Evolutionary conservation across 2,797 vertebrate species (phyloP).

Genomic region (Psittacula derbiana): DNA sequence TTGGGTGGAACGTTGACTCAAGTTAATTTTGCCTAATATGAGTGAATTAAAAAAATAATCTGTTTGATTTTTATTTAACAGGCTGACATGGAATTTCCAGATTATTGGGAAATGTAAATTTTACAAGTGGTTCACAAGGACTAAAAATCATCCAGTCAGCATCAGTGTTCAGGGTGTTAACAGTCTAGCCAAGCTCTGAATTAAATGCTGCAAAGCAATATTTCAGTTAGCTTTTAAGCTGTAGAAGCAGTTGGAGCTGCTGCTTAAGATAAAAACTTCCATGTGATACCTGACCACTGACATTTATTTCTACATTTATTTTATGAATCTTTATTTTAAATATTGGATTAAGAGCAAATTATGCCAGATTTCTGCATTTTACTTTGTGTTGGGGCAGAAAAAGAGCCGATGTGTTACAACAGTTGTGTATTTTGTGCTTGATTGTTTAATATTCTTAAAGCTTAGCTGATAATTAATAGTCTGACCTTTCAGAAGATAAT

Average conservation of each 20-base stretch:
- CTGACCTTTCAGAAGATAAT: conserved; percentile 44
- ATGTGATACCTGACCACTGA: not conserved
- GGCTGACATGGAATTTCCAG: not conserved
- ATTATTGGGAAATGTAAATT: not conserved
- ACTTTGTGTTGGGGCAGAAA: not conserved
- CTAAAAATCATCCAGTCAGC: not conserved
- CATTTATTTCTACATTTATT: not conserved
- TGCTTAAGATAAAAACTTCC: not conserved
- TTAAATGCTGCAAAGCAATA: conserved; percentile 21
- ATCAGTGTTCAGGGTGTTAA: not conserved
- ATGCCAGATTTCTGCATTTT: not conserved
- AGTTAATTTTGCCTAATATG: conserved; percentile 13
- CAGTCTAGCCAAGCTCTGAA: not conserved
- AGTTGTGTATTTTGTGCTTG: not conserved
- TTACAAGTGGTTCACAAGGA: not conserved
- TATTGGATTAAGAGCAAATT: not conserved
- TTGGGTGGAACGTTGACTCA: not conserved
- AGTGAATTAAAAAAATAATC: not conserved
- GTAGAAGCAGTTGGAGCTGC: not conserved
- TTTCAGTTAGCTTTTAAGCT: not conserved
- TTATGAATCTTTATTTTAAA: not conserved
- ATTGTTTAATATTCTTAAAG: not conserved
- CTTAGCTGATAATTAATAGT: not conserved
- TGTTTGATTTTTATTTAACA: not conserved
- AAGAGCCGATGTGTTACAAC: not conserved